Evolutionary conservation across 37 sponge, comb jelly and placozoan genomes (phyloP).

Genomic region (Geodia barretti): DNA sequence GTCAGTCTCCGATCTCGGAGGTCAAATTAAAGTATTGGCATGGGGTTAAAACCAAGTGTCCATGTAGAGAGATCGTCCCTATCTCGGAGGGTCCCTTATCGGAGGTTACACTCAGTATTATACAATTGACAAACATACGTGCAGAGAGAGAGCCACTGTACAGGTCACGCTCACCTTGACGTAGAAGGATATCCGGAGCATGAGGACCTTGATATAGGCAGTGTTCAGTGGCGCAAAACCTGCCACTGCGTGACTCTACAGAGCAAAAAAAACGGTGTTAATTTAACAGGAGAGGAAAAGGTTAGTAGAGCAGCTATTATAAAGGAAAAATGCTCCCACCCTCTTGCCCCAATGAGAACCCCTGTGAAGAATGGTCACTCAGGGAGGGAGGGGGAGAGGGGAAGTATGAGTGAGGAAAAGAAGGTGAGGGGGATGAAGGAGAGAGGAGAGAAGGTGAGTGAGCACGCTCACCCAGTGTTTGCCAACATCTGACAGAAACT

Average conservation of each 20-base stretch:
- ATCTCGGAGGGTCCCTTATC: too few relatives aligned
- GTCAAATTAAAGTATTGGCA: too few relatives aligned
- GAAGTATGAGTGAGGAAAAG: background rate
- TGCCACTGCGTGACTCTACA: conserved; percentile 56
- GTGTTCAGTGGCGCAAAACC: conserved; percentile 80
- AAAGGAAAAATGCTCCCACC: background rate
- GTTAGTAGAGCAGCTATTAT: background rate
- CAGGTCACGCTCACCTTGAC: conserved; percentile 59
- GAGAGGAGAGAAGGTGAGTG: background rate
- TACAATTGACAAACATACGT: too few relatives aligned
- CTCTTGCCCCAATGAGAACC: background rate
- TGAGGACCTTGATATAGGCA: conserved; percentile 74
- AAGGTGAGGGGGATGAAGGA: too few relatives aligned
- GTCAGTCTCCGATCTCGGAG: too few relatives aligned
- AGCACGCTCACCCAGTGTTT: conserved; percentile 74
- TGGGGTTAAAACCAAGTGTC: too few relatives aligned
- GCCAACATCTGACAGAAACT: conserved; percentile 51
- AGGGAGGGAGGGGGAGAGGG: background rate
- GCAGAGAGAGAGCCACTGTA: background rate
- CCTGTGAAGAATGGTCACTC: background rate
- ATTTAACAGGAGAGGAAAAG: background rate
- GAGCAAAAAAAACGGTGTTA: background rate
- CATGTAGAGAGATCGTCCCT: too few relatives aligned
- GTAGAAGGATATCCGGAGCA: conserved; percentile 73
- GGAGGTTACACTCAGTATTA: too few relatives aligned